phyloP scores from a whole-genome alignment of 2,888 invertebrate genomes.

The Podotricha telesiphe region DNA sequence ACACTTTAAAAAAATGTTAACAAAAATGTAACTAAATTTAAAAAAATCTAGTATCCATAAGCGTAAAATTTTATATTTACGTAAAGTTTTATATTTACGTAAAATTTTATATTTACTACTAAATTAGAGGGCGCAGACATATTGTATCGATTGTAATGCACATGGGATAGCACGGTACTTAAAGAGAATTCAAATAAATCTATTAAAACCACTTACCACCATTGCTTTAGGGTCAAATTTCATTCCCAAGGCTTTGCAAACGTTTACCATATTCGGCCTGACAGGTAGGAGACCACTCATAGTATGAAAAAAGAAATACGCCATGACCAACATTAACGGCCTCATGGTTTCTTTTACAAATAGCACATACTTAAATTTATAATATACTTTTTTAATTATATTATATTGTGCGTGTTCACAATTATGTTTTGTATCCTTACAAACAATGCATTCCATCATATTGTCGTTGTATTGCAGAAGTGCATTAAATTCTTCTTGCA shows the following conservation, averaged over 20 bases:
- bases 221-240: slow-evolving; percentile 70
- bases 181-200: too few relatives aligned
- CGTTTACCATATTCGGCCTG: slow-evolving; percentile 83
- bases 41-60: too few relatives aligned
- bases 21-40: too few relatives aligned
- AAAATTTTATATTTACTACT: too few relatives aligned
- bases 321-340: slow-evolving; percentile 78
- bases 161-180: too few relatives aligned
- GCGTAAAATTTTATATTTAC: too few relatives aligned
- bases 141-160: too few relatives aligned
- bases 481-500: slow-evolving; percentile 77
- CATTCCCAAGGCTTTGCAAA: slow-evolving; percentile 78
- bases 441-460: slow-evolving; percentile 65
- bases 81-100: too few relatives aligned
- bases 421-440: slow-evolving; percentile 50
- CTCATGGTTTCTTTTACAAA: slow-evolving; percentile 79
- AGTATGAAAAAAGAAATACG: slow-evolving; percentile 80
- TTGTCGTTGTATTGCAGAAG: slow-evolving; percentile 72
- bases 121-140: too few relatives aligned
- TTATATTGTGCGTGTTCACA: slow-evolving; percentile 62
- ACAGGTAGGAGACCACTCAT: slow-evolving; percentile 78
- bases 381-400: slow-evolving; percentile 55
- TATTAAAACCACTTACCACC: slow-evolving; percentile 68
- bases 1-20: too few relatives aligned
- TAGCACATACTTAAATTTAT: slow-evolving; percentile 67